Percentiles rank a stretch among this genome's conserved stretches.
These are phyloP conservation scores for Drosophila rufa DNA, from an alignment of 1,140 invertebrate genomes.

Conservation along the genomic window DNA sequence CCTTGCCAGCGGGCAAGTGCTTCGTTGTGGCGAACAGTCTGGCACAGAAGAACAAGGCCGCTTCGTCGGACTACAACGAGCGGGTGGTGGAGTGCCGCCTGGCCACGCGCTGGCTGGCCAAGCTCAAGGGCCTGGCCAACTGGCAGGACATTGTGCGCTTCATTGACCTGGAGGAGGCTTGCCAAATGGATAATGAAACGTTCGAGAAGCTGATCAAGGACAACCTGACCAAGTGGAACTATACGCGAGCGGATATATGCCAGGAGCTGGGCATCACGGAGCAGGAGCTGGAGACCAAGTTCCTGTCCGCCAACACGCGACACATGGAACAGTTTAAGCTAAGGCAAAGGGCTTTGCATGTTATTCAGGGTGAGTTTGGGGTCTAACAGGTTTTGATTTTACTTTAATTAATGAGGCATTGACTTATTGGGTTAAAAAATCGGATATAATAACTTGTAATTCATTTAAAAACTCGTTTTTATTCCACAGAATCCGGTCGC, in stretches of 20 bases:
- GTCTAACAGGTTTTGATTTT: not conserved
- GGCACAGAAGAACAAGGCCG: constrained; percentile 96
- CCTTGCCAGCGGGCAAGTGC: constrained; percentile 91
- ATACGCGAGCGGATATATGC: constrained; percentile 91
- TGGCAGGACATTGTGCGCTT: constrained; percentile 89
- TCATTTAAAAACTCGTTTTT: not conserved
- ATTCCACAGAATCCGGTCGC: constrained; percentile 90
- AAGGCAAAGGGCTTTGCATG: constrained; percentile 94
- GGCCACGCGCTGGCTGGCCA: constrained; percentile 93
- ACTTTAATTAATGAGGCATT: not conserved
- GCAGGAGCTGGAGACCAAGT: constrained; percentile 88
- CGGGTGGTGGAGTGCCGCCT: constrained; percentile 97
- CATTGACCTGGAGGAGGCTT: constrained; percentile 90
- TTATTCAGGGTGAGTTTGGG: constrained; percentile 85
- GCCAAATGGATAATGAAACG: constrained; percentile 56
- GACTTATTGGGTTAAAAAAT: not conserved
- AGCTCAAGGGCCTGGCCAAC: constrained; percentile 86
- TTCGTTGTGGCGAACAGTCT: constrained; percentile 98
- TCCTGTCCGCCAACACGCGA: constrained; percentile 90
- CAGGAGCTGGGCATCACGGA: constrained; percentile 88
- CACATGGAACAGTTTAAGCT: constrained; percentile 92
- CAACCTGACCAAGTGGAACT: constrained; percentile 89
- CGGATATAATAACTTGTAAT: not conserved
- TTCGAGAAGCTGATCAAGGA: constrained; percentile 87
- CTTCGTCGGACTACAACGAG: constrained; percentile 95